phyloP scores from a whole-genome alignment of 2,113 vertebrate species.

The Brienomyrus longianalis region DNA sequence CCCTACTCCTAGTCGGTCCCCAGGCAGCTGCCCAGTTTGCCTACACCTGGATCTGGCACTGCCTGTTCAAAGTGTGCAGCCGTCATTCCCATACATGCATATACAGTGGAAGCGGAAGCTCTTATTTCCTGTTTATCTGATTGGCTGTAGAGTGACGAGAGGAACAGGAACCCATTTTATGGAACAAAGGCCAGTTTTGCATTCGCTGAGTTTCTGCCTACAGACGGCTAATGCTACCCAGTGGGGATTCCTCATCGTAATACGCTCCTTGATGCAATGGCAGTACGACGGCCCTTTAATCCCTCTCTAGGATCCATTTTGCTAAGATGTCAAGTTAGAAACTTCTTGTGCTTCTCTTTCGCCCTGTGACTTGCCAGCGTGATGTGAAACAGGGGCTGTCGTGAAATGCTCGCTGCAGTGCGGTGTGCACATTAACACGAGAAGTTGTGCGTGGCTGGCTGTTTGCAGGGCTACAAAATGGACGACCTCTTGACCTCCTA shows the following conservation, averaged over 20 bases:
- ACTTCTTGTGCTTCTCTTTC: neutral
- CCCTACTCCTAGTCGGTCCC: neutral
- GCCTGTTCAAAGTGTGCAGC: neutral
- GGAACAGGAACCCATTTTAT: neutral
- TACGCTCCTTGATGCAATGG: neutral
- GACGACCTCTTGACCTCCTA: conserved; percentile 92
- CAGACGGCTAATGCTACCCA: neutral
- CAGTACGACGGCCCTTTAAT: neutral
- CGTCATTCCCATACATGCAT: neutral
- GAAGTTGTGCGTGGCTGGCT: neutral
- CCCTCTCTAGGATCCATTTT: neutral
- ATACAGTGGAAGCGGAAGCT: neutral
- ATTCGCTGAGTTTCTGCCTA: neutral
- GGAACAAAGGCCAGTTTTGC: neutral
- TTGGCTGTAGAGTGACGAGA: neutral
- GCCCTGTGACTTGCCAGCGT: neutral
- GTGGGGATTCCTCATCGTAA: neutral
- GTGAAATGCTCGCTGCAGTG: neutral
- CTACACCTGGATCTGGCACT: neutral
- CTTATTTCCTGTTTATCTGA: neutral
- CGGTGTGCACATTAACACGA: neutral
- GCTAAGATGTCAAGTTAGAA: neutral
- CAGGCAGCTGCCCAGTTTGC: neutral
- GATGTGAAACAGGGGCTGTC: neutral
- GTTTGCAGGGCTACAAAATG: conserved; percentile 94